A percentile compares a stretch with the other conserved stretches of the same genome.
phyloP scores from a whole-genome alignment of 1,140 invertebrate genomes.

The Anoplolepis gracilipes region DNA sequence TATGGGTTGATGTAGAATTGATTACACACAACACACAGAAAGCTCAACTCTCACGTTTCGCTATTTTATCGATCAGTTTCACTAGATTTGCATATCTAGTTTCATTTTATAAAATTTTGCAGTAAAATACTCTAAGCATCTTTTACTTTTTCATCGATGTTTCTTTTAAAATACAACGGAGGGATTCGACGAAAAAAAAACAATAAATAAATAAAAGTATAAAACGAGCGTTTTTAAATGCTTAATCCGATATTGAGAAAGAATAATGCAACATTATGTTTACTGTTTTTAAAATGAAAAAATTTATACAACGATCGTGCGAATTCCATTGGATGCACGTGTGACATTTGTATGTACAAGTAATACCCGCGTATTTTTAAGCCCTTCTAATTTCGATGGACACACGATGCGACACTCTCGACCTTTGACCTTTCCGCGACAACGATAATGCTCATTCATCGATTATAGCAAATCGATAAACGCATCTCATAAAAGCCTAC shows the following conservation, averaged over 20 bases:
- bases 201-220: neutral
- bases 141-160: neutral
- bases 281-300: constrained; percentile 11
- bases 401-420: neutral
- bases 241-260: neutral
- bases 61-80: neutral
- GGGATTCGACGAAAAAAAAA: neutral
- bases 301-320: constrained; percentile 50
- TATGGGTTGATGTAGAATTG: neutral
- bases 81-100: neutral
- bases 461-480: constrained; percentile 57
- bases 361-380: constrained; percentile 27
- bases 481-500: constrained; percentile 13
- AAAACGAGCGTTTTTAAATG: constrained; percentile 17
- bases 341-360: neutral
- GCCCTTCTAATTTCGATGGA: constrained; percentile 33
- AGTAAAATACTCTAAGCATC: neutral
- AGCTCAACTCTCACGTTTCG: neutral
- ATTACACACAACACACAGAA: neutral
- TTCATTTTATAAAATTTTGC: neutral
- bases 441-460: constrained; percentile 37
- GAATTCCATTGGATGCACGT: constrained; percentile 7
- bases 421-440: constrained; percentile 65
- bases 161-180: neutral
- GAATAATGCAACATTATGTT: constrained; percentile 16